Conservation (phyloP, 2,888 invertebrate species). For the Eilema depressum region DNA sequence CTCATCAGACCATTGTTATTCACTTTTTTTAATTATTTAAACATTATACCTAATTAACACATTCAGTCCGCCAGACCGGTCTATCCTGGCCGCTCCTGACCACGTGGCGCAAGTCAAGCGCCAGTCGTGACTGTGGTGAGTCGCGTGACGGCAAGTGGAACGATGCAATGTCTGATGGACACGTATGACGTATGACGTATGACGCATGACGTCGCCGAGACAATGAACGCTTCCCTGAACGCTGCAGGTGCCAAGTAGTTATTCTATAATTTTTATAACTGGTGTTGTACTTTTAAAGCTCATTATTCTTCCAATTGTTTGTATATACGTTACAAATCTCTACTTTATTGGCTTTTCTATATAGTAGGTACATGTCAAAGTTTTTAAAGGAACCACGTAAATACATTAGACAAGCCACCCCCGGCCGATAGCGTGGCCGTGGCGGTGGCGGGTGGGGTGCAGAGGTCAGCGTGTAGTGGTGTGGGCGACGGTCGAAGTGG, state of each 20-base stretch:
- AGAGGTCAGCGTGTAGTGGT: too few species aligned
- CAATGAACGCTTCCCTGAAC: slow-evolving; percentile 43
- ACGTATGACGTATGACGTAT: too few species aligned
- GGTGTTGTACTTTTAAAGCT: slow-evolving; percentile 38
- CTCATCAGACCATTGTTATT: not conserved
- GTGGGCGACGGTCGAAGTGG: not conserved
- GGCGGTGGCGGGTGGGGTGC: too few species aligned
- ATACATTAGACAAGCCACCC: slow-evolving; percentile 10
- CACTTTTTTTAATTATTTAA: not conserved
- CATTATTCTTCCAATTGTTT: slow-evolving; percentile 28
- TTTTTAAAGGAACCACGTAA: slow-evolving; percentile 33
- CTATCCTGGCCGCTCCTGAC: too few species aligned
- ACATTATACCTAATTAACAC: too few species aligned
- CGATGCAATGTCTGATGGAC: not conserved
- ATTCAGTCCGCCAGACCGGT: too few species aligned
- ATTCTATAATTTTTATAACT: slow-evolving; percentile 29
- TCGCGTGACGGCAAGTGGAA: too few species aligned
- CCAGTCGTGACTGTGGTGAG: too few species aligned
- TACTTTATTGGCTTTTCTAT: slow-evolving; percentile 34
- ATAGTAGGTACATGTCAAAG: slow-evolving; percentile 30
- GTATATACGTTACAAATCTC: slow-evolving; percentile 38
- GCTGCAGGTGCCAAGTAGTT: slow-evolving; percentile 56
- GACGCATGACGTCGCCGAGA: too few species aligned
- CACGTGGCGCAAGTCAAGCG: too few species aligned
- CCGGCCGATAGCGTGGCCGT: not conserved